phyloP scores from a whole-genome alignment of 2,888 invertebrate species.

The Lingula anatina region DNA sequence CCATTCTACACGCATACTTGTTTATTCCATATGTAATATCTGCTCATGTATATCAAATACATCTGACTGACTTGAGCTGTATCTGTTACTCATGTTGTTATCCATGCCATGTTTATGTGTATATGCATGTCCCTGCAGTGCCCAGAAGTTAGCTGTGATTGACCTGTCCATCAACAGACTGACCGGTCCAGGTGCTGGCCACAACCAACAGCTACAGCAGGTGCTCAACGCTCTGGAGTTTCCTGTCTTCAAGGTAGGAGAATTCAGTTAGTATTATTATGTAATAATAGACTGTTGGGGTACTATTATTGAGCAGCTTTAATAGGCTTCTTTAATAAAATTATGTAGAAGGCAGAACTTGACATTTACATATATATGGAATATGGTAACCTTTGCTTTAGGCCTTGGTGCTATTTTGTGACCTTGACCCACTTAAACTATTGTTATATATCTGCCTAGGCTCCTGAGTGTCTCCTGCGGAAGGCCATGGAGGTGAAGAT shows the following conservation, averaged over 20 bases:
- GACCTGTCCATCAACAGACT: slow-evolving; percentile 28
- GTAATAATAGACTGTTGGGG: too few species aligned
- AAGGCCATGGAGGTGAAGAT: slow-evolving; percentile 19
- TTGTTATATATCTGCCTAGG: slow-evolving; percentile 11
- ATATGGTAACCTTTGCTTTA: neutral
- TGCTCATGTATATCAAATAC: too few species aligned
- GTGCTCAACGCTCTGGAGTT: slow-evolving; percentile 20
- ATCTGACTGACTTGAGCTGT: too few species aligned
- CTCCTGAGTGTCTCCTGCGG: slow-evolving; percentile 22
- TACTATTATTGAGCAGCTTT: too few species aligned
- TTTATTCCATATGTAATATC: too few species aligned
- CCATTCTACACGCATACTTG: too few species aligned
- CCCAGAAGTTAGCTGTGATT: slow-evolving; percentile 23
- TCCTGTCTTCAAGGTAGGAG: slow-evolving; percentile 15
- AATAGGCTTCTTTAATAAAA: too few species aligned
- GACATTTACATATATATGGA: too few species aligned
- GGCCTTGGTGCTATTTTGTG: neutral
- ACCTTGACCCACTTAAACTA: neutral
- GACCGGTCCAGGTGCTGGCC: slow-evolving; percentile 8
- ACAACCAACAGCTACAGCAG: slow-evolving; percentile 17
- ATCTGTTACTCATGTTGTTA: too few species aligned
- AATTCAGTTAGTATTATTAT: too few species aligned
- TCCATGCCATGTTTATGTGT: too few species aligned
- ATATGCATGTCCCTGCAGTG: slow-evolving; percentile 27
- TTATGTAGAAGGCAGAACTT: too few species aligned